Percentiles rank a stretch among this genome's conserved stretches.
Evolutionary conservation across 53 echinoderm and acorn worm genomes (phyloP).

Genomic region (Mesocentrotus franciscanus): DNA sequence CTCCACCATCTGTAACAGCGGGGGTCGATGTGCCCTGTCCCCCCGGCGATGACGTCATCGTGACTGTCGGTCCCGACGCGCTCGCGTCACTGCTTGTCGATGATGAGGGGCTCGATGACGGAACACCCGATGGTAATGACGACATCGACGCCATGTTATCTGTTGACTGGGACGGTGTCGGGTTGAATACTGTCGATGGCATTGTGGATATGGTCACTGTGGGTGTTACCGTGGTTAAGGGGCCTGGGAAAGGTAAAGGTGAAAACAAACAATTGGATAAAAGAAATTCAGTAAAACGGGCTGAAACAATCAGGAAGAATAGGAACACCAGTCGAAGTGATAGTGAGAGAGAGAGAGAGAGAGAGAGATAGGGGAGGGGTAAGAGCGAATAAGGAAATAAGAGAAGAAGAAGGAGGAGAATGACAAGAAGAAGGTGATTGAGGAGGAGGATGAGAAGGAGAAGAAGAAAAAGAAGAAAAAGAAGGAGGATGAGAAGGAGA

Average conservation of each 20-base stretch:
- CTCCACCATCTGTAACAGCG: not conserved
- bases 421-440: too few species aligned
- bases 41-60: constrained; percentile 10
- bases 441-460: too few species aligned
- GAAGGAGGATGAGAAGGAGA: not conserved
- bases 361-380: not conserved
- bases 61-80: not conserved
- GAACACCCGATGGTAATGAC: not conserved
- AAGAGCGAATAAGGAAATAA: not conserved
- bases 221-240: not conserved
- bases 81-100: not conserved
- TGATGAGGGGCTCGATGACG: constrained; percentile 9
- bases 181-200: not conserved
- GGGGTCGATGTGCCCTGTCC: not conserved
- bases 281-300: not conserved
- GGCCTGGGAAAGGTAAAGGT: not conserved
- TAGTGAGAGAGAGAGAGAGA: not conserved
- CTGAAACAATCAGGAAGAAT: not conserved
- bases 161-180: constrained; percentile 27
- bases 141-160: not conserved
- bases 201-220: constrained; percentile 6
- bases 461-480: not conserved
- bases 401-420: not conserved
- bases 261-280: not conserved
- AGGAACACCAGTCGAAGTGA: not conserved